These are phyloP conservation scores for Achlya flavicornis DNA, from an alignment of 2,888 invertebrate species.

Conservation along the genomic window DNA sequence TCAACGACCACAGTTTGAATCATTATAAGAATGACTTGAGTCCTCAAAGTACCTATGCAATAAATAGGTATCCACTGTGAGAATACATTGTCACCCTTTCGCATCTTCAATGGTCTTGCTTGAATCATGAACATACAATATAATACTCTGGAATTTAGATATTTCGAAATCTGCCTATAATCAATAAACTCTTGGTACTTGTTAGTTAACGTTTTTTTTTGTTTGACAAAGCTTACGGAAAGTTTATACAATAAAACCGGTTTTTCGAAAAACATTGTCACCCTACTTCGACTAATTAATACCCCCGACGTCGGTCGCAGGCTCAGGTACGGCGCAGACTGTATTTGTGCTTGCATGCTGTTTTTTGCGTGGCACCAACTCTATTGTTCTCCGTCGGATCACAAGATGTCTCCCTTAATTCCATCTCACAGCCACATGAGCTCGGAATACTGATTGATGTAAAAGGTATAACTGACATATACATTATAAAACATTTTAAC, in stretches of 20 bases:
- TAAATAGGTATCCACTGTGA: background rate
- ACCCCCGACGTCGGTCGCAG: constrained; percentile 51
- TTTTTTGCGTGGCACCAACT: constrained; percentile 69
- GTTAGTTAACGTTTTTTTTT: too few species aligned
- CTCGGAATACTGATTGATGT: constrained; percentile 71
- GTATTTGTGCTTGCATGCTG: constrained; percentile 65
- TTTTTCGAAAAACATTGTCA: constrained; percentile 50
- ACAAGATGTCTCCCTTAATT: constrained; percentile 79
- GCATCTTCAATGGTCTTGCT: background rate
- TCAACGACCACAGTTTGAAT: too few species aligned
- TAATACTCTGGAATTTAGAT: too few species aligned
- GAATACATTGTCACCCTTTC: background rate
- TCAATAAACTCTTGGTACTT: too few species aligned
- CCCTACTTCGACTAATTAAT: constrained; percentile 79
- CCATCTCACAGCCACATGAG: constrained; percentile 77
- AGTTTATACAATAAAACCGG: background rate
- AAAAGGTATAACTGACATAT: constrained; percentile 35
- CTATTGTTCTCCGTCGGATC: constrained; percentile 79
- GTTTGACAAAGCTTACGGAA: background rate
- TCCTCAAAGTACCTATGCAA: background rate
- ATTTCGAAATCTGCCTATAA: too few species aligned
- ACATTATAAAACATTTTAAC: constrained; percentile 8
- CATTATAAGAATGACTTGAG: too few species aligned
- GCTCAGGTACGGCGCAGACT: constrained; percentile 58
- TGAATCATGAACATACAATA: too few species aligned